phyloP scores from a whole-genome alignment of 2,888 invertebrate genomes.

The Diarsia brunnea region DNA sequence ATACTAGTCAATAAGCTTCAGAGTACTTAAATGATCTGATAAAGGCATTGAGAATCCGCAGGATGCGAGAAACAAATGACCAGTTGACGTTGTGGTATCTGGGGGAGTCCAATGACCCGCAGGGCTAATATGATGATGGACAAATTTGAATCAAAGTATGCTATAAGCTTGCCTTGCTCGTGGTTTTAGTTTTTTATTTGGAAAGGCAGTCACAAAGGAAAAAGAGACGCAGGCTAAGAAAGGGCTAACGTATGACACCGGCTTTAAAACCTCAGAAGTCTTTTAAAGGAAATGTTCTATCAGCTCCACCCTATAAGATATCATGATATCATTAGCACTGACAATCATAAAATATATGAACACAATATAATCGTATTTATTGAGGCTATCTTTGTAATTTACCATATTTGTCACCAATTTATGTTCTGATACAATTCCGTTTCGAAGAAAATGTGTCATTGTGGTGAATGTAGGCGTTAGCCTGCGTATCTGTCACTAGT shows the following conservation, averaged over 20 bases:
- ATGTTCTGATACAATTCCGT: conserved; percentile 53
- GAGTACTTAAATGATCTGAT: too few species aligned
- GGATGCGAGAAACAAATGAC: too few species aligned
- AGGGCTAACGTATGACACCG: neutral
- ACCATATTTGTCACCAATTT: conserved; percentile 59
- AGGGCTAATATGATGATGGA: neutral
- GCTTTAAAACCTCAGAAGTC: conserved; percentile 13
- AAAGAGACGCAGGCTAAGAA: neutral
- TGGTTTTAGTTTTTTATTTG: neutral
- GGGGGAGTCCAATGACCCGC: too few species aligned
- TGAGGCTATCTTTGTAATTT: conserved; percentile 52
- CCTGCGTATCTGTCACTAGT: conserved; percentile 41
- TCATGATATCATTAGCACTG: conserved; percentile 35
- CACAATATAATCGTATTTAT: conserved; percentile 31
- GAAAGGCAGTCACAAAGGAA: neutral
- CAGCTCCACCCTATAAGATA: conserved; percentile 29
- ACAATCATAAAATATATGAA: conserved; percentile 29
- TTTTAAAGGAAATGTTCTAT: conserved; percentile 1
- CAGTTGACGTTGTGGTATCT: too few species aligned
- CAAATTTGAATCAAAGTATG: neutral
- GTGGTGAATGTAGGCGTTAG: conserved; percentile 45
- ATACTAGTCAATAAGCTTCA: too few species aligned
- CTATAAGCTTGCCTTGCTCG: neutral
- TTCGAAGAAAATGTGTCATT: conserved; percentile 62
- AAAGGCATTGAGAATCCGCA: too few species aligned